Conservation (phyloP, 2,888 invertebrate genomes). For the Resseliella maxima region DNA sequence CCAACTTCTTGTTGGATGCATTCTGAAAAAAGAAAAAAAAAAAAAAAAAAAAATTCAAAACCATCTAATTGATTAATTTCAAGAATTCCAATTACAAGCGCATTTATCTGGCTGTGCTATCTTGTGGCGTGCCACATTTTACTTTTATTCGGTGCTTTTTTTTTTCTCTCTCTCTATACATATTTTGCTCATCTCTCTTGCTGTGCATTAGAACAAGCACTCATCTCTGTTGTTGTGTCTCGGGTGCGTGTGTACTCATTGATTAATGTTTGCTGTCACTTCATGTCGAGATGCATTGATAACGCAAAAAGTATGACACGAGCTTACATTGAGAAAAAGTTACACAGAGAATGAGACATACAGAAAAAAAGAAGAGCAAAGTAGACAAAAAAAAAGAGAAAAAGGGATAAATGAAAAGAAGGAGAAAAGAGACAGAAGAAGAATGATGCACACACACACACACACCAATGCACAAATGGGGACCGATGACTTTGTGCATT, state of each 20-base stretch:
- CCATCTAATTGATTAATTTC: conserved; percentile 1
- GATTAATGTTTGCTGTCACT: conserved; percentile 28
- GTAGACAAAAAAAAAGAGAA: neutral
- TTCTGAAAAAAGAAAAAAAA: too few species aligned
- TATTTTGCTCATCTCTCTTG: neutral
- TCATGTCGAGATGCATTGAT: neutral
- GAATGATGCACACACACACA: neutral
- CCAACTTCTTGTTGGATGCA: neutral
- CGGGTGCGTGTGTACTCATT: conserved; percentile 33
- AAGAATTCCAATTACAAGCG: neutral
- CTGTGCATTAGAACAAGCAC: neutral
- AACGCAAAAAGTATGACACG: neutral
- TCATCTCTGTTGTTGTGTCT: neutral
- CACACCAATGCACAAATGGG: too few species aligned
- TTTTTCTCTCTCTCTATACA: too few species aligned
- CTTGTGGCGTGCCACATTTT: conserved; percentile 17
- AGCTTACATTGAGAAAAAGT: neutral
- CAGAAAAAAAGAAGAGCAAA: neutral
- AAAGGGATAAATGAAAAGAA: too few species aligned
- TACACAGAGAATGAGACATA: neutral
- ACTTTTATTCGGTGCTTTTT: neutral
- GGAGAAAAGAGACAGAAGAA: too few species aligned
- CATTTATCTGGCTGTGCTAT: neutral
- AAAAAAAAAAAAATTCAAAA: neutral
- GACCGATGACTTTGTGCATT: too few species aligned